These are phyloP conservation scores for Corythornis cristatus DNA, from an alignment of 2,113 vertebrate genomes.

Conservation along the genomic window DNA sequence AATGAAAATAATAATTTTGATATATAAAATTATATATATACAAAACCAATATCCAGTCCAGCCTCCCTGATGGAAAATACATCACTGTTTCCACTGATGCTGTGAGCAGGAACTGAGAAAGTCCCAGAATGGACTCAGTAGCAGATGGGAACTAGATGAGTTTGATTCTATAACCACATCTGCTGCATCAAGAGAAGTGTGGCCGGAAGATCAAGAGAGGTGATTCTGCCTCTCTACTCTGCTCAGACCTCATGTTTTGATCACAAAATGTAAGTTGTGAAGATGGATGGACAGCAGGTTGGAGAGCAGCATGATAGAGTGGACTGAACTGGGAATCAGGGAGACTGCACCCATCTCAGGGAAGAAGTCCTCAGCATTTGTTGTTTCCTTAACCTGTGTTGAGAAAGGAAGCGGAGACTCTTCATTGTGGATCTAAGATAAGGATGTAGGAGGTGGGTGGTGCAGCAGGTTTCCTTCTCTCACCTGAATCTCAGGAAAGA, in stretches of 20 bases:
- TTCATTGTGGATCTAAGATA: neutral
- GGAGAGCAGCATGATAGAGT: neutral
- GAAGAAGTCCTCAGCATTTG: neutral
- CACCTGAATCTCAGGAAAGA: neutral
- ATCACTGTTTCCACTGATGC: too few species aligned
- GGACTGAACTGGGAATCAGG: neutral
- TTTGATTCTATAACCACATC: too few species aligned
- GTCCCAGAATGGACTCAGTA: too few species aligned
- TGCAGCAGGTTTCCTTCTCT: neutral
- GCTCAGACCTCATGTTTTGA: neutral
- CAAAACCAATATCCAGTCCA: too few species aligned
- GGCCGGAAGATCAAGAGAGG: too few species aligned
- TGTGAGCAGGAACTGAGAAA: too few species aligned
- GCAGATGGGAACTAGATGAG: too few species aligned
- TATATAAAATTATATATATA: too few species aligned
- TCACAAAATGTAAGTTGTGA: neutral
- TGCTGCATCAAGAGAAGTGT: too few species aligned
- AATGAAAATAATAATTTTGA: too few species aligned
- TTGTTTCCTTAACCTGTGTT: neutral
- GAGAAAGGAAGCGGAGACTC: neutral
- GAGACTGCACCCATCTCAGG: neutral
- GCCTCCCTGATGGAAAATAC: too few species aligned
- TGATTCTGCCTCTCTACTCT: too few species aligned
- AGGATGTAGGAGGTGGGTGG: rapidly evolving
- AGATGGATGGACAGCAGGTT: neutral